Evolutionary conservation across 2,797 vertebrate species (phyloP), one percentile per base, ranked within the genome.

Genomic region (Phoeniculus purpureus): DNA sequence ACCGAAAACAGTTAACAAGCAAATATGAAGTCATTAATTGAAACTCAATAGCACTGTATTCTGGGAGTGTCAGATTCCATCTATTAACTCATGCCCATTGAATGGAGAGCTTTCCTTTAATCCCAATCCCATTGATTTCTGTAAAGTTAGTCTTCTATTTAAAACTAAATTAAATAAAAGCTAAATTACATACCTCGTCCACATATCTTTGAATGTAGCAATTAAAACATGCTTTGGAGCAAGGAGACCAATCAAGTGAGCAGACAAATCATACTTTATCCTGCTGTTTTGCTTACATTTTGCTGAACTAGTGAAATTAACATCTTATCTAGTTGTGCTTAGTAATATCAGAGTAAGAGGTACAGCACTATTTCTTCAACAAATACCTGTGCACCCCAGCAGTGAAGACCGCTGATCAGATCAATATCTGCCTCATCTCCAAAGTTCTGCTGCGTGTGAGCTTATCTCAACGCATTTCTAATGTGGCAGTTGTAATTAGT

Each of bases 11-110:
- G 17, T 26, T n/a, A n/a, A n/a, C 37, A 37, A 37, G 37, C 37
- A 37, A 37, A 37, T 37, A 37, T 37, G 37, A 47, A 31, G 12
- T 14, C 77, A 62, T 78, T 73, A 22, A 75, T 0, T 66, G 45
- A 79, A 92, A 60, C 21, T 66, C 13, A 37, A 18, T 84, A 81
- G 56, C 1, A 0, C 17, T 56, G 2, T 73, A 48, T n/a, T 66
- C 67, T 6, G 1, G 1, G 23, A 85, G 16, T 20, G 34, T 47
- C 15, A 54, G 64, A 75, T 83, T 85, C 25, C 21, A 19, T 15
- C 50, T 73, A 75, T 13, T 77, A 32, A 12, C 20, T 73, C 10
- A 1, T 2, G 3, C 5, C 4, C 1, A 0, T 17, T 20, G 8
- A 47, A 7, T 23, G 45, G 31, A 34, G 40, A 54, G 19, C 8